phyloP scores from a whole-genome alignment of 2,113 vertebrate genomes.

The Pelmatolapia mariae region DNA sequence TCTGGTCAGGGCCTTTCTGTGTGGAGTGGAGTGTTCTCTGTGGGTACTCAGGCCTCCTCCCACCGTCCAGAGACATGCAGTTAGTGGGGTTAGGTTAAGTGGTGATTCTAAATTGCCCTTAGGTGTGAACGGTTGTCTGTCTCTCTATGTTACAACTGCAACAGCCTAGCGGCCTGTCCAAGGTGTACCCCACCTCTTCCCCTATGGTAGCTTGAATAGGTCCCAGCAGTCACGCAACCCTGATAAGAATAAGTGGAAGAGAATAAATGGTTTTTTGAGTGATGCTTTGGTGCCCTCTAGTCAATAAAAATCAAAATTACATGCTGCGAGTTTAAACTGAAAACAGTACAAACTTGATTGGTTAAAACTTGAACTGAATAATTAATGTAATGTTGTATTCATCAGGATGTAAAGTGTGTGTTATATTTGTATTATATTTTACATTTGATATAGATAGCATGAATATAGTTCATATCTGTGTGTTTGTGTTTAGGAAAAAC shows the following conservation, averaged over 20 bases:
- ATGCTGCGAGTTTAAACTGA: not conserved
- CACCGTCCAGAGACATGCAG: not conserved
- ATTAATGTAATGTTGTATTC: not conserved
- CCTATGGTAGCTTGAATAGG: too few relatives aligned
- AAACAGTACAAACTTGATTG: not conserved
- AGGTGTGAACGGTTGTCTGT: not conserved
- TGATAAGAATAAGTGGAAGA: not conserved
- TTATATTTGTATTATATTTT: rapidly evolving
- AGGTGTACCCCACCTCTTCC: not conserved
- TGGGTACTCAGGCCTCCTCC: not conserved
- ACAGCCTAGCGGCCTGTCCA: not conserved
- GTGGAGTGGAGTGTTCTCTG: not conserved
- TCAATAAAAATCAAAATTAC: not conserved
- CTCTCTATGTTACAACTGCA: not conserved
- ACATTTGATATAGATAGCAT: not conserved
- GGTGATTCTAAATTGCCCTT: not conserved
- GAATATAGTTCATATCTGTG: not conserved
- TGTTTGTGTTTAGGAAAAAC: constrained; percentile 47
- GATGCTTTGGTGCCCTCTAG: not conserved
- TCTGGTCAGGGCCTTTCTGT: not conserved
- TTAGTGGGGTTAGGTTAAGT: not conserved
- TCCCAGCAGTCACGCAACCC: not conserved
- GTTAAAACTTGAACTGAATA: not conserved
- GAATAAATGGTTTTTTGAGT: not conserved
- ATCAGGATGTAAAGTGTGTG: not conserved